Base-by-base conservation (phyloP, 2,888 invertebrate species). In the Alcis repandata region DNA sequence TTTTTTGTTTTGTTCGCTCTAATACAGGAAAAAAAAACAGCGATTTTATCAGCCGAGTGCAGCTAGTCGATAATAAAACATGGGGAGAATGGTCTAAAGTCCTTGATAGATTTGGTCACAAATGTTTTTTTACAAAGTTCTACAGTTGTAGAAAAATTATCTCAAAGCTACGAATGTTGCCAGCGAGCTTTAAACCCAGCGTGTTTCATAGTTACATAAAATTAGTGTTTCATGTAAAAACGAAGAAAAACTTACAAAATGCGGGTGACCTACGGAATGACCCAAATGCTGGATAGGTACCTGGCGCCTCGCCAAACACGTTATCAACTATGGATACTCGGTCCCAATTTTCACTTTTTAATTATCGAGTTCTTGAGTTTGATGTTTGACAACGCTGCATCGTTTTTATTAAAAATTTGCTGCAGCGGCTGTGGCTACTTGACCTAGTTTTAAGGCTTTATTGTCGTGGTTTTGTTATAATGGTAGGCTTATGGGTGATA, bases 281-380 rank as follows among this genome's bases (percentile, higher is more conserved):
- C 91, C 92, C 82, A 90, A 87, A 88, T 91, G 86, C 79, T 74
- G 79, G 73, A 69, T 76, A 27, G 59, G 43, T 33, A 52, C 75
- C 79, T 91, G 91, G 91, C 89, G 61, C 61, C 67, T 58, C 48
- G 90, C 91, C 92, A 91, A 84, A 86, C 77, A 81, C 82, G 85
- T 85, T 90, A 90, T 89, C 87, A 83, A 79, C 85, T 84, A 82
- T 82, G 79, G 76, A 83, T 84, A 88, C 82, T 77, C 79, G 82
- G 80, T 84, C 86, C 84, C 85, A 89, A 90, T 90, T 90, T 87
- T 88, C 83, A 82, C 80, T 88, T 91, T 91, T 91, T 91, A 91
- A 91, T 91, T 90, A 90, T 86, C 83, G 79, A 76, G 78, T 81
- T 77, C 86, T 87, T 84, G 85, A 88, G 80, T 85, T 83, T 85